These are phyloP conservation scores for Scalopus aquaticus DNA, from an alignment of 2,113 vertebrate genomes.

Conservation along the genomic window DNA sequence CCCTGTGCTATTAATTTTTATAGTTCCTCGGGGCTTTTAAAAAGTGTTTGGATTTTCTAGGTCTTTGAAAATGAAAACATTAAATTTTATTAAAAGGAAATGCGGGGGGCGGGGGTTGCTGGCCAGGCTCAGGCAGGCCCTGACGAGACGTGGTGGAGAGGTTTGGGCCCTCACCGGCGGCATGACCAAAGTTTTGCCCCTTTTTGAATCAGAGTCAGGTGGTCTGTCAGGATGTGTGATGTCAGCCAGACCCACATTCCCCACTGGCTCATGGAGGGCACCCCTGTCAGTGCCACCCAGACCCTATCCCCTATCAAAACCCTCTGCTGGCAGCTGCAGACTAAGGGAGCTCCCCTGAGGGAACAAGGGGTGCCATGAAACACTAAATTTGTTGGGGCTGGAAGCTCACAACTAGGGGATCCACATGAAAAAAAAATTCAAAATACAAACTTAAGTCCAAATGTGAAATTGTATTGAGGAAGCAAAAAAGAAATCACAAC, in stretches of 20 bases:
- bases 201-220: slow-evolving; percentile 44
- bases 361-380: neutral
- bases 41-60: slow-evolving; percentile 84
- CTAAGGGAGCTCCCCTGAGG: neutral
- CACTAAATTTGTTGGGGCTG: neutral
- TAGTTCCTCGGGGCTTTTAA: slow-evolving; percentile 81
- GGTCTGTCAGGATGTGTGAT: neutral
- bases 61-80: slow-evolving; percentile 85
- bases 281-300: neutral
- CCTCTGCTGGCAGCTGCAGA: neutral
- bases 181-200: slow-evolving; percentile 17
- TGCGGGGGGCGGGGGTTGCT: neutral
- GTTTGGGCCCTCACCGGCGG: neutral
- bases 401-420: neutral
- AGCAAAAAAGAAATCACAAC: slow-evolving; percentile 47
- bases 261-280: neutral
- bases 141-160: slow-evolving; percentile 54
- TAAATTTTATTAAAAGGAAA: slow-evolving; percentile 84
- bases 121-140: slow-evolving; percentile 56
- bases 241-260: neutral
- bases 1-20: slow-evolving; percentile 84
- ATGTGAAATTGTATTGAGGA: slow-evolving; percentile 15
- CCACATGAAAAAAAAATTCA: neutral
- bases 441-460: slow-evolving; percentile 1
- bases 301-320: neutral